phyloP scores from a whole-genome alignment of 1,140 invertebrate species.

The Cherax destructor region DNA sequence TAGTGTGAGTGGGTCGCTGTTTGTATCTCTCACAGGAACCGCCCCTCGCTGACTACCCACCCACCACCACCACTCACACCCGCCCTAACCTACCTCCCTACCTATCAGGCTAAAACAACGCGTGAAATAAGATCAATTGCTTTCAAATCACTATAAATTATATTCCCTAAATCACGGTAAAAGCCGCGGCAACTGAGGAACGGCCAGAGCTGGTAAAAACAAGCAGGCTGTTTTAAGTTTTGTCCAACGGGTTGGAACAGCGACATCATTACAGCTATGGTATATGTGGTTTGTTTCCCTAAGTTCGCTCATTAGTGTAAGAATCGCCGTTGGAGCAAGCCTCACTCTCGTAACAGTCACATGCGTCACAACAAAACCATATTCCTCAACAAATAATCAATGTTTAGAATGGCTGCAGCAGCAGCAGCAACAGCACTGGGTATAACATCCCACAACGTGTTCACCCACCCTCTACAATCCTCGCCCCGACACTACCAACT shows the following conservation, averaged over 20 bases:
- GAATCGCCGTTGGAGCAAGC: constrained; percentile 31
- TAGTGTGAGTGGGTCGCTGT: not conserved
- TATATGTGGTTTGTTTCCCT: not conserved
- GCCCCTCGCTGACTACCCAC: not conserved
- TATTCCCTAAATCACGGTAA: not conserved
- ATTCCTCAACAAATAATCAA: constrained; percentile 67
- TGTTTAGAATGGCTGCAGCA: constrained; percentile 46
- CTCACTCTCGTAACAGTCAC: constrained; percentile 18
- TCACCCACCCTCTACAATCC: not conserved
- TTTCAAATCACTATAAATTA: not conserved
- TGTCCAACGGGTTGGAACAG: not conserved
- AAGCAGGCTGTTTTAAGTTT: not conserved
- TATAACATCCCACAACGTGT: constrained; percentile 55
- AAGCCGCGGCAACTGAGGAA: not conserved
- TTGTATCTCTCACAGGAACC: not conserved
- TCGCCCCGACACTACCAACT: not conserved
- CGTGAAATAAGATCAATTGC: not conserved
- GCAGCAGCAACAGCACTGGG: constrained; percentile 28
- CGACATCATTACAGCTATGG: constrained; percentile 15
- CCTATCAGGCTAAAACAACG: not conserved
- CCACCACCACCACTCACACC: not conserved
- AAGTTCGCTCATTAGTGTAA: constrained; percentile 46
- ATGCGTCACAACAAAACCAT: constrained; percentile 57
- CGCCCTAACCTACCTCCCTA: not conserved
- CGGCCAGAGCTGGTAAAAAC: not conserved